Conservation (phyloP, 2,113 vertebrate species). For the Platanista minor region DNA sequence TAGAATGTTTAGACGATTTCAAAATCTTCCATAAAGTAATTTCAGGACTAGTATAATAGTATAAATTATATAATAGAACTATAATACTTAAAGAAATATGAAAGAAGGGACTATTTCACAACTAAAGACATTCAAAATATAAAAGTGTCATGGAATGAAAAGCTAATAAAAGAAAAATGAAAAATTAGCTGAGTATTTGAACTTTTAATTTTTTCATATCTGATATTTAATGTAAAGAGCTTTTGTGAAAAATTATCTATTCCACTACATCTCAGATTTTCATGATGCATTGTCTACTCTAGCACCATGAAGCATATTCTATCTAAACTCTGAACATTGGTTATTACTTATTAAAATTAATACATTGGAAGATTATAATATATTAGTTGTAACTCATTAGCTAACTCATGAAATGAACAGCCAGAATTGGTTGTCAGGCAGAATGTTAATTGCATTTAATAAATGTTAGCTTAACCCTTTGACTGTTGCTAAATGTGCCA, state of each 20-base stretch:
- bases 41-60: background rate
- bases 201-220: conserved; percentile 13
- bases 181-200: background rate
- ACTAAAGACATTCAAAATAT: background rate
- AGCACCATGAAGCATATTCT: conserved; percentile 26
- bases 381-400: conserved; percentile 74
- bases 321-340: background rate
- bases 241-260: conserved; percentile 13
- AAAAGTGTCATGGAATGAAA: background rate
- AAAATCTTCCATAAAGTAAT: conserved; percentile 11
- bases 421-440: conserved; percentile 50
- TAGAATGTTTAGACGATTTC: background rate
- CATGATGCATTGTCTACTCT: background rate
- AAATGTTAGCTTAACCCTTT: conserved; percentile 60
- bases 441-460: conserved; percentile 68
- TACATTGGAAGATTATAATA: conserved; percentile 51
- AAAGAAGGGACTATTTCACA: background rate
- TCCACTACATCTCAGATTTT: background rate
- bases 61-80: background rate
- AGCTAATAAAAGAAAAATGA: background rate
- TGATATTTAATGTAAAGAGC: conserved; percentile 8
- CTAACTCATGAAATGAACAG: conserved; percentile 68
- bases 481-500: conserved; percentile 41
- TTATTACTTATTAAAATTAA: conserved; percentile 68
- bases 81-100: background rate